Evolutionary conservation across 2,888 invertebrate species (phyloP).

Genomic region (Latrodectus elegans): DNA sequence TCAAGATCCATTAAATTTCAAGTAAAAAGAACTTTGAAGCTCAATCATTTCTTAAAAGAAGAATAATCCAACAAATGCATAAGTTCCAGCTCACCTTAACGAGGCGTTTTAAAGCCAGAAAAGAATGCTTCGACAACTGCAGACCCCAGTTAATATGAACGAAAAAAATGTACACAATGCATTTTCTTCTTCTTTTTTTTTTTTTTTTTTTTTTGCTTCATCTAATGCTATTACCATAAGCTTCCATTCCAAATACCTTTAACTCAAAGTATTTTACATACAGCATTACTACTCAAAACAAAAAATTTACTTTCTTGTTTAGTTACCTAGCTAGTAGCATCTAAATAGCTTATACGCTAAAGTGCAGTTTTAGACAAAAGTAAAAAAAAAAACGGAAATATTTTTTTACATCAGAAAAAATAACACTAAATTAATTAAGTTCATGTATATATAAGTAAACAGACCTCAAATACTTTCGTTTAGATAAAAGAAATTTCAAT

Average conservation of each 20-base stretch:
- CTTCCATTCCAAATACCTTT: conserved; percentile 29
- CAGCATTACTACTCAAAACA: conserved; percentile 22
- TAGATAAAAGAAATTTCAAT: conserved; percentile 4
- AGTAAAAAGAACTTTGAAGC: neutral
- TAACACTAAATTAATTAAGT: conserved; percentile 43
- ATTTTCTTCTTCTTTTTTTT: neutral
- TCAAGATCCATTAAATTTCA: too few relatives aligned
- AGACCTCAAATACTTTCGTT: conserved; percentile 22
- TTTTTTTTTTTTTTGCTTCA: too few relatives aligned
- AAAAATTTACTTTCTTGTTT: conserved; percentile 4
- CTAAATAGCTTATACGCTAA: conserved; percentile 7
- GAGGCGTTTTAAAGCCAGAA: conserved; percentile 11
- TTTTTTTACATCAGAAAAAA: conserved; percentile 9
- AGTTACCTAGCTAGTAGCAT: conserved; percentile 6
- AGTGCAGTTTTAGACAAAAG: conserved; percentile 7
- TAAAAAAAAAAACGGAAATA: neutral
- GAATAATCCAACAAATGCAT: neutral
- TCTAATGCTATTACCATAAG: conserved; percentile 45
- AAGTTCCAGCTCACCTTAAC: conserved; percentile 36
- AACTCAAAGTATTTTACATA: conserved; percentile 33
- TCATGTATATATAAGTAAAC: conserved; percentile 18
- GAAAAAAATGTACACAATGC: conserved; percentile 7
- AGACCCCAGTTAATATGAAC: neutral
- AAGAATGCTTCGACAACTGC: conserved; percentile 8
- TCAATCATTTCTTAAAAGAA: neutral